Base-by-base conservation (phyloP, 2,888 invertebrate species). In the Apamea monoglypha region DNA sequence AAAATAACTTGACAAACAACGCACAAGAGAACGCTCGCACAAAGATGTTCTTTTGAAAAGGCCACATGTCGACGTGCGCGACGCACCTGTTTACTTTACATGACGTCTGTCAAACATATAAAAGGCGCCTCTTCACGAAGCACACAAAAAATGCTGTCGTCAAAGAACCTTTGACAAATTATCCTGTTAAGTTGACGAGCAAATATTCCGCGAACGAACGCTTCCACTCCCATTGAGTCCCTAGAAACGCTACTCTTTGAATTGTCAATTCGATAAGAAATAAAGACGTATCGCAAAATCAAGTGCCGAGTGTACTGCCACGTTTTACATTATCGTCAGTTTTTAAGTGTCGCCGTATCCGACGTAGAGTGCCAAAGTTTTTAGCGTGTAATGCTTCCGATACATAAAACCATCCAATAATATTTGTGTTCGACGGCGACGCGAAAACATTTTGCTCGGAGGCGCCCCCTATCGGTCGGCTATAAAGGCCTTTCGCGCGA, bases 401-500 rank as follows among this genome's bases (percentile, higher is more conserved):
- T 96, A 96, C 96, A 96, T 96, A 96, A 96, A 96, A 94, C 95
- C 93, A 96, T 96, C 95, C 94, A 95, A 95, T 95, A 95, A 95
- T 96, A 96, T 96, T 96, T 95, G 96, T 94, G 94, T 94, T 95
- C 94, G 94, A 92, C 94, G 95, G 93, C 95, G 95, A 95, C 93
- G 92, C 92, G 94, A 94, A 96, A 96, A 95, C 95, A 95, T 95
- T 95, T 94, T 93, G 94, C 92, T 83, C 92, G 91, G 90, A 91
- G 92, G 92, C 93, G 91, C 93, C 93, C 93, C 93, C 95, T 95
- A 95, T 96, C 96, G 95, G 95, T 94, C 93, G 95, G 93, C 96
- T 94, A 96, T 97, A 97, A 97, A 97, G 96, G 96, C 96, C 96
- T 96, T 95, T 95, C 95, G 95, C 95, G 95, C 95, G 96, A 97